A percentile compares a stretch with the other conserved stretches of the same genome.
phyloP scores from a whole-genome alignment of 1,140 invertebrate species.

The Musca domestica region DNA sequence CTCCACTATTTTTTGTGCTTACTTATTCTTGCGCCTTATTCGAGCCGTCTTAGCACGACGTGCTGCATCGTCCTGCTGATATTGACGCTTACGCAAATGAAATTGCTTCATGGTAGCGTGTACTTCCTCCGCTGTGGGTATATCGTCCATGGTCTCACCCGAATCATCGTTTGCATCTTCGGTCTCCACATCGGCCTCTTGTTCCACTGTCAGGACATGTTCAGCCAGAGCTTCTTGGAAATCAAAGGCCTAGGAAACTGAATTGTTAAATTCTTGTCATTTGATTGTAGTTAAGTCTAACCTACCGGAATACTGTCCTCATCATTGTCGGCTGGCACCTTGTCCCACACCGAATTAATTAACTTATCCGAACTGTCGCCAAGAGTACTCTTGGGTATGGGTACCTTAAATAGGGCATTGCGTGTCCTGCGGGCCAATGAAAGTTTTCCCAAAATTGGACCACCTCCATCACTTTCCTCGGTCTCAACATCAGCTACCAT shows the following conservation, averaged over 20 bases:
- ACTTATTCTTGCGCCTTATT: slow-evolving; percentile 46
- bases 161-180: slow-evolving; percentile 32
- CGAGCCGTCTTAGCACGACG: slow-evolving; percentile 45
- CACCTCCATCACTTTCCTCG: slow-evolving; percentile 65
- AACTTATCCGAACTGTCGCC: slow-evolving; percentile 25
- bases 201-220: slow-evolving; percentile 46
- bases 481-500: slow-evolving; percentile 59
- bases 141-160: slow-evolving; percentile 35
- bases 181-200: slow-evolving; percentile 51
- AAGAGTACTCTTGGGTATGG: slow-evolving; percentile 48
- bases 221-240: slow-evolving; percentile 44
- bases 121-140: slow-evolving; percentile 47
- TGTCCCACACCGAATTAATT: slow-evolving; percentile 44
- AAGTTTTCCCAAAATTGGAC: slow-evolving; percentile 60
- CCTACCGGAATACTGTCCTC: slow-evolving; percentile 33
- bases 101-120: slow-evolving; percentile 52
- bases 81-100: slow-evolving; percentile 48
- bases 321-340: slow-evolving; percentile 30
- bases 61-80: slow-evolving; percentile 44
- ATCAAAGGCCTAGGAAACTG: slow-evolving; percentile 34
- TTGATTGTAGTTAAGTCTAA: not conserved
- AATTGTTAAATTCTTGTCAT: not conserved
- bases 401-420: slow-evolving; percentile 57
- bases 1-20: not conserved
- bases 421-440: slow-evolving; percentile 61